phyloP scores from a whole-genome alignment of 2,888 invertebrate species.

The Tachystola acroxantha region DNA sequence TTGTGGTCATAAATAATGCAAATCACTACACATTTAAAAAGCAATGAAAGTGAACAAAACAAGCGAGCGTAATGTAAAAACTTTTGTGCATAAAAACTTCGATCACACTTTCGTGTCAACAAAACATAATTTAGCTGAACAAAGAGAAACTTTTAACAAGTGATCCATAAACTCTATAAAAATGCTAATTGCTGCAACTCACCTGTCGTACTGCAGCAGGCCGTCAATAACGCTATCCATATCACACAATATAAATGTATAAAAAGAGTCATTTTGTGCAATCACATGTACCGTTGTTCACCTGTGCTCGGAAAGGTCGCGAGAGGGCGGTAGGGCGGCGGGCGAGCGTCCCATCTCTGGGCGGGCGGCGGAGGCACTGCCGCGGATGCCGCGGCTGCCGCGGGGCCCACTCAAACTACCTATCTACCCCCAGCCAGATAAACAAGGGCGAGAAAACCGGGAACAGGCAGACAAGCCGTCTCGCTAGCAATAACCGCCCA shows the following conservation, averaged over 20 bases:
- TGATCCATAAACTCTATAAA: constrained; percentile 51
- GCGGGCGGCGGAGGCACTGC: constrained; percentile 55
- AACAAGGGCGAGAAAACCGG: constrained; percentile 72
- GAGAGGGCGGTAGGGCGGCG: constrained; percentile 36
- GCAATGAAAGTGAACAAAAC: too few species aligned
- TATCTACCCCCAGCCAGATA: constrained; percentile 60
- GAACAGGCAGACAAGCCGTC: constrained; percentile 75
- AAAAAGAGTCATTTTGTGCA: constrained; percentile 65
- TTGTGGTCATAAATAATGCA: too few species aligned
- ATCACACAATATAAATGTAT: constrained; percentile 72
- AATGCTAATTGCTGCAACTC: constrained; percentile 63
- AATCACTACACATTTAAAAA: too few species aligned
- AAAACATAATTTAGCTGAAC: constrained; percentile 28
- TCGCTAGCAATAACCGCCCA: constrained; percentile 63
- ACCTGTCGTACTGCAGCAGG: constrained; percentile 67
- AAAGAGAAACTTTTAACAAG: constrained; percentile 45
- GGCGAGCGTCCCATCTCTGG: constrained; percentile 64
- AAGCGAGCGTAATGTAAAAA: neutral
- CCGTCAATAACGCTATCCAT: constrained; percentile 60
- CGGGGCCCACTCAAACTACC: constrained; percentile 38
- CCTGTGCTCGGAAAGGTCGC: constrained; percentile 47
- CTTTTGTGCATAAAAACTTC: constrained; percentile 1
- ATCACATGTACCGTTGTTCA: constrained; percentile 34
- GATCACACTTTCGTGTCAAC: constrained; percentile 15
- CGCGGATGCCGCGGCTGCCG: constrained; percentile 63